These are phyloP conservation scores for Tribolium castaneum DNA, from an alignment of 1,140 invertebrate species.

Conservation along the genomic window DNA sequence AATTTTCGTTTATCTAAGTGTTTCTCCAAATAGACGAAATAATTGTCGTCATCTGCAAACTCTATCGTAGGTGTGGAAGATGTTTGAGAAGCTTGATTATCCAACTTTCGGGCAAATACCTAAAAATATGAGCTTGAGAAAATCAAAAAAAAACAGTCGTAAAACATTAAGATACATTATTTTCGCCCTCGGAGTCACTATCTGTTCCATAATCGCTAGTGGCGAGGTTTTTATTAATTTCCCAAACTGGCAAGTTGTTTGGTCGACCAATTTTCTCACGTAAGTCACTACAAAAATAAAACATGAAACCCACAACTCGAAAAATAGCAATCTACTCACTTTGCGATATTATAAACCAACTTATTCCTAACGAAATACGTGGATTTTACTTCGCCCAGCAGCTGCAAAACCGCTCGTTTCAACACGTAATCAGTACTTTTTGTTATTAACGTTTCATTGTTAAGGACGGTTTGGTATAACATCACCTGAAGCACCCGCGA, in stretches of 20 bases:
- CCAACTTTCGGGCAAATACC: not conserved
- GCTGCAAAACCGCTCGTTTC: conserved; percentile 3
- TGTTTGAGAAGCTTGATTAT: not conserved
- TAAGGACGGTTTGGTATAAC: conserved; percentile 7
- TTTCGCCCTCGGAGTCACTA: conserved; percentile 23
- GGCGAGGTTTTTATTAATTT: conserved; percentile 12
- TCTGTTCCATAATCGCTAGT: conserved; percentile 35
- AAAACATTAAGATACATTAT: not conserved
- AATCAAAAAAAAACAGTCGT: not conserved
- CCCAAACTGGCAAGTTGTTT: not conserved
- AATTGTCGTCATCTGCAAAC: not conserved
- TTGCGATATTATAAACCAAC: conserved; percentile 13
- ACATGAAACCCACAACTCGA: not conserved
- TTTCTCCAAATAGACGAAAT: conserved; percentile 1
- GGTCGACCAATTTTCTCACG: not conserved
- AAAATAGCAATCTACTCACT: not conserved
- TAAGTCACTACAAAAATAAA: conserved; percentile 12
- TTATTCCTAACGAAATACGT: not conserved
- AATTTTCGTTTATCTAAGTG: not conserved
- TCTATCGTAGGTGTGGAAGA: not conserved
- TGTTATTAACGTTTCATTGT: not conserved
- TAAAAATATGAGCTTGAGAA: not conserved
- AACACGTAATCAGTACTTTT: not conserved
- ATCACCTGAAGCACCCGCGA: conserved; percentile 5
- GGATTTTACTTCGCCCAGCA: conserved; percentile 3